Evolutionary conservation across 2,797 vertebrate genomes (phyloP).

Genomic region (Myotis findleyi): DNA sequence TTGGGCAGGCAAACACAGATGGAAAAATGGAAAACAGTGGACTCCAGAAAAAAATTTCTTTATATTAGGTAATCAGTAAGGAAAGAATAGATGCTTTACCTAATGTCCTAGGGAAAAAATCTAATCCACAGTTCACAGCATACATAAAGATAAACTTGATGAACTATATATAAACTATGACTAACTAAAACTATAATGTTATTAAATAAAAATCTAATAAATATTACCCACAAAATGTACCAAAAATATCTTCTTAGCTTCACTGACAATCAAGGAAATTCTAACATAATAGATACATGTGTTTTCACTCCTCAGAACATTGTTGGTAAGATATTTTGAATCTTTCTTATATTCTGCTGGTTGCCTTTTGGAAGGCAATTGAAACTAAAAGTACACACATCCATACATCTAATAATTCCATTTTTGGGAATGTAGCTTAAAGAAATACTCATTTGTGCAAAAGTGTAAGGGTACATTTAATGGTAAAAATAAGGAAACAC

Average conservation of each 20-base stretch:
- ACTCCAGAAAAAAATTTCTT: neutral
- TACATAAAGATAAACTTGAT: neutral
- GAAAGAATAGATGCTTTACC: neutral
- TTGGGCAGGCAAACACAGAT: neutral
- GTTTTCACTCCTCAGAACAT: neutral
- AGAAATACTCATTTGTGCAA: neutral
- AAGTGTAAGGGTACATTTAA: neutral
- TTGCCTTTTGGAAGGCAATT: neutral
- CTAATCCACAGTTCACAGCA: neutral
- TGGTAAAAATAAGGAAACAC: neutral
- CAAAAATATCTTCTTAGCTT: neutral
- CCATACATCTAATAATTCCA: neutral
- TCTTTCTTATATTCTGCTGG: neutral
- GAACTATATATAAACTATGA: neutral
- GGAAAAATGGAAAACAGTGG: neutral
- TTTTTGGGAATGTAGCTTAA: neutral
- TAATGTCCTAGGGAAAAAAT: neutral
- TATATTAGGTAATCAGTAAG: neutral
- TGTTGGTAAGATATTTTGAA: neutral
- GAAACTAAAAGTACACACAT: neutral
- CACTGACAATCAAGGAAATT: neutral
- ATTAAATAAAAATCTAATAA: neutral
- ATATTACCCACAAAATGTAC: neutral
- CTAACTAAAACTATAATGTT: constrained; percentile 7
- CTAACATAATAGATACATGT: neutral